phyloP scores from a whole-genome alignment of 2,113 vertebrate species.

The Chionodraco myersi region DNA sequence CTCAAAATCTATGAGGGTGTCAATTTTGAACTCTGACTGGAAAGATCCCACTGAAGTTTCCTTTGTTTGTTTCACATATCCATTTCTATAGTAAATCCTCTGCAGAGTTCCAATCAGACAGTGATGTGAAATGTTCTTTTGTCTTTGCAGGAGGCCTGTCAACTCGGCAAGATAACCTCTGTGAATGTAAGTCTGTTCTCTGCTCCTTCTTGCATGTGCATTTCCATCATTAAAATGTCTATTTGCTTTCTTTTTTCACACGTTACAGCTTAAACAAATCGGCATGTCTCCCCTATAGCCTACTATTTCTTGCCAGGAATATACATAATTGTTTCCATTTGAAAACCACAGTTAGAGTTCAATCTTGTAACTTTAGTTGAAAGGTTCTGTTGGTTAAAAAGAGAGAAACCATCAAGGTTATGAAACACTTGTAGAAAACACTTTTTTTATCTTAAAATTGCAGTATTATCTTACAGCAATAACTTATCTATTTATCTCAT shows the following conservation, averaged over 20 bases:
- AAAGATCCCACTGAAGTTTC: constrained; percentile 38
- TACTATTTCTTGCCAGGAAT: background rate
- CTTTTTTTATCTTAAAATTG: no score
- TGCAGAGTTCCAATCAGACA: constrained; percentile 19
- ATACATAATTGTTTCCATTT: background rate
- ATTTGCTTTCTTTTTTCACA: background rate
- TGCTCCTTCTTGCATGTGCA: constrained; percentile 17
- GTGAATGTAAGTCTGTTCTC: constrained; percentile 74
- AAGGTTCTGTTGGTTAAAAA: background rate
- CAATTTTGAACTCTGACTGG: constrained; percentile 55
- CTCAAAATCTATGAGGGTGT: constrained; percentile 49
- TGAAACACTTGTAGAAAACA: background rate
- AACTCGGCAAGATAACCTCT: constrained; percentile 77
- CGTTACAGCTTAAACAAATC: background rate
- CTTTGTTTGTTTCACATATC: constrained; percentile 44
- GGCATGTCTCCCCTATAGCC: background rate
- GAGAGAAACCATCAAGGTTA: background rate
- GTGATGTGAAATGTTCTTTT: constrained; percentile 54
- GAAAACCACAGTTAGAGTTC: background rate
- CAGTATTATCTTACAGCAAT: background rate
- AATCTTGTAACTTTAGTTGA: background rate
- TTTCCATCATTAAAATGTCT: background rate
- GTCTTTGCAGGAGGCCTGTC: constrained; percentile 80
- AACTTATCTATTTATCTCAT: background rate
- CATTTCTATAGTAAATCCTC: constrained; percentile 48